Conservation (phyloP, 1,140 invertebrate genomes). For the Lucilia cuprina region DNA sequence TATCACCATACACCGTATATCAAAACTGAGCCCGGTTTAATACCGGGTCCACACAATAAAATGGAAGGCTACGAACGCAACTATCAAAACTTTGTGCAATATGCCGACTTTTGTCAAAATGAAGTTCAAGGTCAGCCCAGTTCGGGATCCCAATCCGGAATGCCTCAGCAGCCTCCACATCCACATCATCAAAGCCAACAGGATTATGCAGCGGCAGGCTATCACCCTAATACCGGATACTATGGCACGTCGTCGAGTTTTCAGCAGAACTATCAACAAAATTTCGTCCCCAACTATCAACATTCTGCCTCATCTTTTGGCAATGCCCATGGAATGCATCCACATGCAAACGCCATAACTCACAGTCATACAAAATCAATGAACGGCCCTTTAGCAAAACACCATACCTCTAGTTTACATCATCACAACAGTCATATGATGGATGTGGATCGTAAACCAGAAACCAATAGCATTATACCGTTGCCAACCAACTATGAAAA, state of each 20-base stretch:
- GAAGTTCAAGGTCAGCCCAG: slow-evolving; percentile 53
- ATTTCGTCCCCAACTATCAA: slow-evolving; percentile 58
- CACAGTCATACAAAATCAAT: slow-evolving; percentile 39
- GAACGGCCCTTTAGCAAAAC: slow-evolving; percentile 40
- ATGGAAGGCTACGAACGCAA: slow-evolving; percentile 62
- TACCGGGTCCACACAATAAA: slow-evolving; percentile 54
- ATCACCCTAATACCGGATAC: slow-evolving; percentile 56
- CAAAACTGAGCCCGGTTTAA: slow-evolving; percentile 56
- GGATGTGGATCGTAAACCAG: slow-evolving; percentile 56
- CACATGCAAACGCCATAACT: slow-evolving; percentile 39
- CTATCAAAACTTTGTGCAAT: slow-evolving; percentile 63
- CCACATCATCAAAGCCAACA: slow-evolving; percentile 49
- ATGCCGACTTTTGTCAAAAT: slow-evolving; percentile 61
- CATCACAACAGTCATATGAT: slow-evolving; percentile 50
- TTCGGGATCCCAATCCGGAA: slow-evolving; percentile 26
- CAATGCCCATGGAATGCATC: slow-evolving; percentile 43
- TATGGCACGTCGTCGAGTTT: slow-evolving; percentile 50
- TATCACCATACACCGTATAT: slow-evolving; percentile 59
- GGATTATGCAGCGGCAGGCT: slow-evolving; percentile 54
- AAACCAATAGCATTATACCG: slow-evolving; percentile 59
- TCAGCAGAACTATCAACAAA: slow-evolving; percentile 60
- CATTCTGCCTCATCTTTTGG: slow-evolving; percentile 46
- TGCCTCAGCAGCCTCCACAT: slow-evolving; percentile 45
- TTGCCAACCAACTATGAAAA: slow-evolving; percentile 62
- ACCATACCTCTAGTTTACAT: slow-evolving; percentile 36